Percentiles rank a stretch among this genome's conserved stretches.
phyloP scores from a whole-genome alignment of 2,888 invertebrate species.

The Drosophila incognita region DNA sequence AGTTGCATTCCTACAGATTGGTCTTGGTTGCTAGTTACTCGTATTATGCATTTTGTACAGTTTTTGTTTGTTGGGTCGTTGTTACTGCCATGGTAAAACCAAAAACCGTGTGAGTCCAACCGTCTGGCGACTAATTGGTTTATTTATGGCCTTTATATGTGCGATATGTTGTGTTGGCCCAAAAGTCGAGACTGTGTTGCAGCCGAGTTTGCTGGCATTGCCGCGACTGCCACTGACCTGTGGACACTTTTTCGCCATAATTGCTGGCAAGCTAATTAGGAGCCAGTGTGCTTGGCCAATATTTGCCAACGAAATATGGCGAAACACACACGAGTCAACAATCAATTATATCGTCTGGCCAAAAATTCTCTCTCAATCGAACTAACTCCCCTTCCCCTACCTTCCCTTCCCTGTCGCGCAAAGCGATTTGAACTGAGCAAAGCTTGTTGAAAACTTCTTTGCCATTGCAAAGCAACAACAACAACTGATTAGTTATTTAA shows the following conservation, averaged over 20 bases:
- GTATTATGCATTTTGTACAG: conserved; percentile 20
- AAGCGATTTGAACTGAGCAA: neutral
- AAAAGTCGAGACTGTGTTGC: conserved; percentile 16
- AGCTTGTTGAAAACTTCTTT: conserved; percentile 26
- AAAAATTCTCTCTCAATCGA: conserved; percentile 3
- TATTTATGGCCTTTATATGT: conserved; percentile 55
- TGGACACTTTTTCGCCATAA: conserved; percentile 46
- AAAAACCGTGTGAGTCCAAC: conserved; percentile 11
- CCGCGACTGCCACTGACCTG: conserved; percentile 26
- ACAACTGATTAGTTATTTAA: conserved; percentile 70
- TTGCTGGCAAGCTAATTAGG: conserved; percentile 36
- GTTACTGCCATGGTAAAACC: neutral
- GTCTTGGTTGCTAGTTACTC: conserved; percentile 6
- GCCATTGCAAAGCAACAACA: conserved; percentile 24
- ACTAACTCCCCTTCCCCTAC: neutral
- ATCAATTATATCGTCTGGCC: conserved; percentile 50
- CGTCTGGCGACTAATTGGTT: conserved; percentile 63
- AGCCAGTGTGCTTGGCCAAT: conserved; percentile 24
- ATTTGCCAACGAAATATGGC: conserved; percentile 28
- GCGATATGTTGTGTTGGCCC: conserved; percentile 12
- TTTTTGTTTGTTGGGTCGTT: neutral
- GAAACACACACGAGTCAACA: conserved; percentile 42
- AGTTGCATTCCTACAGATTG: conserved; percentile 33
- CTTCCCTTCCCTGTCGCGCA: neutral
- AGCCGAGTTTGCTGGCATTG: neutral